These are phyloP conservation scores for Odontomyia ornata DNA, from an alignment of 2,888 invertebrate species.

Conservation along the genomic window DNA sequence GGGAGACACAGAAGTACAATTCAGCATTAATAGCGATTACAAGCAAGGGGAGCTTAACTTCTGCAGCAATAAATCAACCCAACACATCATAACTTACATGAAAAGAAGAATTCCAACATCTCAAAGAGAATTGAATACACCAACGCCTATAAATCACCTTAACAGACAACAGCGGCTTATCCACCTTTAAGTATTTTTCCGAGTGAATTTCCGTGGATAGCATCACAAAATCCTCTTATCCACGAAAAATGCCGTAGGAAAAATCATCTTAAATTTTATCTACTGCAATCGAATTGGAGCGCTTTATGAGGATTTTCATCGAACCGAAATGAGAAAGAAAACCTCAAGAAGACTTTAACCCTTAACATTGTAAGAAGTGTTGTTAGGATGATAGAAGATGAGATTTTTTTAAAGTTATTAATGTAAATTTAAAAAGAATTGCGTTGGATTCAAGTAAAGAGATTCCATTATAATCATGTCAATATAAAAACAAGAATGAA, in stretches of 20 bases:
- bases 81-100: constrained; percentile 32
- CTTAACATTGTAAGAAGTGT: not conserved
- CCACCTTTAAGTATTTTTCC: constrained; percentile 3
- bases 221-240: not conserved
- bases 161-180: constrained; percentile 5
- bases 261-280: not conserved
- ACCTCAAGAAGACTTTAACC: constrained; percentile 26
- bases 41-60: not conserved
- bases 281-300: not conserved
- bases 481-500: too few species aligned
- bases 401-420: not conserved
- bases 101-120: constrained; percentile 23
- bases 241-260: not conserved
- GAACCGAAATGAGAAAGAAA: not conserved
- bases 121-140: constrained; percentile 18
- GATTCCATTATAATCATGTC: too few species aligned
- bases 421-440: not conserved
- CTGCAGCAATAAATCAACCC: constrained; percentile 18
- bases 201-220: not conserved
- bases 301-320: not conserved
- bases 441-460: too few species aligned
- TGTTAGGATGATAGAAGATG: not conserved
- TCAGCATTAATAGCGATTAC: not conserved
- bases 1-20: not conserved
- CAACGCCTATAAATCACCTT: constrained; percentile 25